phyloP scores from a whole-genome alignment of 2,113 vertebrate species.

The Thymallus thymallus region DNA sequence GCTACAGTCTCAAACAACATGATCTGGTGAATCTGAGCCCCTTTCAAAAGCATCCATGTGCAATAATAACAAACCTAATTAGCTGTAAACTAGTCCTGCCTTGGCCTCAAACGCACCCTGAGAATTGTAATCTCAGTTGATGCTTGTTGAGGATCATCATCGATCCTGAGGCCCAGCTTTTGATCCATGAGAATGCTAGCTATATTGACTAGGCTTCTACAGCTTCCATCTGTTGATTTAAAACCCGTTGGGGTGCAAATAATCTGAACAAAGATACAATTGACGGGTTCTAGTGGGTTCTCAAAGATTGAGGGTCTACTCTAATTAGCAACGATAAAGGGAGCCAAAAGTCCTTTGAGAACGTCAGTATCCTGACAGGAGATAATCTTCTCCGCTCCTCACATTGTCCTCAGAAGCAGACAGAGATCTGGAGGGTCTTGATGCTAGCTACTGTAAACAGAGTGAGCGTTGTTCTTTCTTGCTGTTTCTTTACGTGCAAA shows the following conservation, averaged over 20 bases:
- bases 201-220: conserved; percentile 44
- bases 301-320: conserved; percentile 22
- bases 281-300: conserved; percentile 32
- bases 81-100: conserved; percentile 61
- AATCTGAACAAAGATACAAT: conserved; percentile 39
- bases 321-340: conserved; percentile 51
- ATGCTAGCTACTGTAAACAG: conserved; percentile 17
- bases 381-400: conserved; percentile 26
- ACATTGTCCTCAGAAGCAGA: conserved; percentile 11
- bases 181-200: conserved; percentile 40
- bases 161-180: conserved; percentile 57
- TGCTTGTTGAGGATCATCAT: conserved; percentile 60
- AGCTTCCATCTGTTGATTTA: conserved; percentile 25
- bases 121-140: conserved; percentile 66
- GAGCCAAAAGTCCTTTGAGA: conserved; percentile 36
- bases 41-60: conserved; percentile 52
- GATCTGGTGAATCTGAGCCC: conserved; percentile 53
- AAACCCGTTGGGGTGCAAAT: conserved; percentile 10
- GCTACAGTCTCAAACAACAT: conserved; percentile 24
- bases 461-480: background rate
- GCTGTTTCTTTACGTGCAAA: conserved; percentile 2
- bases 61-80: conserved; percentile 65
- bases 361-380: conserved; percentile 26
- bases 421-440: conserved; percentile 21
- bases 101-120: conserved; percentile 53